These are phyloP conservation scores for Montipora sp. DNA, from an alignment of 64 coral and sea anemone species.

Conservation along the genomic window DNA sequence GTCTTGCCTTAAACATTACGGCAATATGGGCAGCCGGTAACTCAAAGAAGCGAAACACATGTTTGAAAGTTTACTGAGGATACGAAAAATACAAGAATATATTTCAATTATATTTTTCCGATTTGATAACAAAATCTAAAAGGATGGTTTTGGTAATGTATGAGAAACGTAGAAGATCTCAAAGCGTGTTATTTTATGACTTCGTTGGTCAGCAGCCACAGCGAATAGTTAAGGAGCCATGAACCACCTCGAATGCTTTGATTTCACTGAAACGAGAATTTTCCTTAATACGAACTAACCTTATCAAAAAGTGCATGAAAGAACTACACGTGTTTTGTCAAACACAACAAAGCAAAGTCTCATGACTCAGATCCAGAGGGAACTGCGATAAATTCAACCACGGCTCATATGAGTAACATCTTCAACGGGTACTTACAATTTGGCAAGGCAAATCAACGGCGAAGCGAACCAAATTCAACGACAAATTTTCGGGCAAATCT, in stretches of 20 bases:
- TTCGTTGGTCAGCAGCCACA: background rate
- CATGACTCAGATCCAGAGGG: background rate
- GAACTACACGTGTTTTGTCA: background rate
- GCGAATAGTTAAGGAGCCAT: background rate
- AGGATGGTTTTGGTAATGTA: background rate
- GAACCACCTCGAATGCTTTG: background rate
- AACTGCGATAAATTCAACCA: background rate
- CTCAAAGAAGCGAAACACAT: too few relatives aligned
- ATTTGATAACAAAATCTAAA: background rate
- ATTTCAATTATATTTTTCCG: background rate
- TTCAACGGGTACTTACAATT: background rate
- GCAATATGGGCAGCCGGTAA: too few relatives aligned
- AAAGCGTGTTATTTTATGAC: background rate
- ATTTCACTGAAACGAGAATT: background rate
- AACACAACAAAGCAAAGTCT: background rate
- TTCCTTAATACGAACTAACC: background rate
- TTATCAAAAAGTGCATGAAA: background rate
- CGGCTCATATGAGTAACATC: background rate
- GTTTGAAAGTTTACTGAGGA: background rate
- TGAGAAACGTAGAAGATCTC: background rate
- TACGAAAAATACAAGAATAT: background rate
- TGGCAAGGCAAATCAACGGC: slow-evolving; percentile 8
- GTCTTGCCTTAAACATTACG: too few relatives aligned
- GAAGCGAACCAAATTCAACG: background rate
- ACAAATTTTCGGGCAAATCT: background rate